A percentile compares a stretch with the other conserved stretches of the same genome.
phyloP scores from a whole-genome alignment of 1,140 invertebrate genomes.

The Procambarus virginalis region DNA sequence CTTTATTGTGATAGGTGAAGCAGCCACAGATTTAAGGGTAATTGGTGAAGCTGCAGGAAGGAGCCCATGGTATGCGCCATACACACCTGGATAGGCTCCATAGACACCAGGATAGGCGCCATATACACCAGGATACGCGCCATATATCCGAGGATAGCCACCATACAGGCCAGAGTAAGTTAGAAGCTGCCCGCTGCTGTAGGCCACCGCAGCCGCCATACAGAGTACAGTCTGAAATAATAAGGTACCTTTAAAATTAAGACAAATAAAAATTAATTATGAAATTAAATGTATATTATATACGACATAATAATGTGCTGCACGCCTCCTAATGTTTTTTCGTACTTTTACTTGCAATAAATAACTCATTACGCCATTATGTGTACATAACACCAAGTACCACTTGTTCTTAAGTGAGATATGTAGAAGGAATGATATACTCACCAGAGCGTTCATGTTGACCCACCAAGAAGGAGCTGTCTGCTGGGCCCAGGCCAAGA shows the following conservation, averaged over 20 bases:
- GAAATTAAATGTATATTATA: too few species aligned
- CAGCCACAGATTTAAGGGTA: background rate
- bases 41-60: background rate
- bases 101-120: constrained; percentile 13
- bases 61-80: background rate
- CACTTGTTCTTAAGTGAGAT: too few species aligned
- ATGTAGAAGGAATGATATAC: background rate
- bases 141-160: constrained; percentile 1
- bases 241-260: background rate
- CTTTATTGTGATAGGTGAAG: background rate
- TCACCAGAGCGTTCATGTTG: constrained; percentile 58
- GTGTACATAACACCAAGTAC: too few species aligned
- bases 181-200: constrained; percentile 15
- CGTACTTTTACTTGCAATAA: too few species aligned
- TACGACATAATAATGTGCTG: too few species aligned
- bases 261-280: too few species aligned
- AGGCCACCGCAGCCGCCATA: constrained; percentile 24
- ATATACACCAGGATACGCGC: constrained; percentile 10
- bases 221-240: constrained; percentile 30
- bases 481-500: constrained; percentile 12
- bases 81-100: background rate
- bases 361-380: too few species aligned
- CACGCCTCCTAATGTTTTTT: background rate
- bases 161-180: constrained; percentile 25
- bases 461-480: constrained; percentile 51